phyloP scores from a whole-genome alignment of 2,797 vertebrate species.

The Sebastolobus alascanus region DNA sequence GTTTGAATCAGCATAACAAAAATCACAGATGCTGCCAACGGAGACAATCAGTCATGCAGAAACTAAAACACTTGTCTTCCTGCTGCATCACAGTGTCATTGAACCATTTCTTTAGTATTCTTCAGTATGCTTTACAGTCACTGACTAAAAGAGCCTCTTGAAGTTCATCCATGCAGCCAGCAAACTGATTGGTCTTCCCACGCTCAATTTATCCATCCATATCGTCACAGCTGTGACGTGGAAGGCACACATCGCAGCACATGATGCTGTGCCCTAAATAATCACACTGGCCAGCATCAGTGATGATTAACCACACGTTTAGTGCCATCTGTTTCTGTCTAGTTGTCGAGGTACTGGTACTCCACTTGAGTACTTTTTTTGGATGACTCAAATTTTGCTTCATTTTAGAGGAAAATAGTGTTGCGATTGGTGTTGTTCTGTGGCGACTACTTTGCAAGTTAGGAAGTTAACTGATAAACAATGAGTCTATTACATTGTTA shows the following conservation, averaged over 20 bases:
- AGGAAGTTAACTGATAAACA: not conserved
- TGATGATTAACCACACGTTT: constrained; percentile 16
- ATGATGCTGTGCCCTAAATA: constrained; percentile 19
- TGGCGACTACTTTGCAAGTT: not conserved
- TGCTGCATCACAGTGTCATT: not conserved
- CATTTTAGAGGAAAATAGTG: not conserved
- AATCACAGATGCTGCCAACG: not conserved
- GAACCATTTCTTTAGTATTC: not conserved
- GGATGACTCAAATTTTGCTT: not conserved
- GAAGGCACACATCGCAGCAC: constrained; percentile 22
- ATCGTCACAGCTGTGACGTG: constrained; percentile 1
- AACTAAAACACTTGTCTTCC: not conserved
- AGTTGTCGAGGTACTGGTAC: not conserved
- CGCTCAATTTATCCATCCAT: not conserved
- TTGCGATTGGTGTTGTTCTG: not conserved
- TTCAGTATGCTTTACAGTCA: not conserved
- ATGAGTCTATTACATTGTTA: not conserved
- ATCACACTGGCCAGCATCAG: not conserved
- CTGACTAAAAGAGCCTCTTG: not conserved
- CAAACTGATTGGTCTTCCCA: constrained; percentile 4
- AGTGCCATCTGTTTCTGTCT: no score
- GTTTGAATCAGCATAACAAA: not conserved
- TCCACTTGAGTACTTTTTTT: not conserved
- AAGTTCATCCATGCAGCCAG: constrained; percentile 5
- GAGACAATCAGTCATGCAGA: not conserved